phyloP scores from a whole-genome alignment of 2,797 vertebrate species.

The Paedocypris micromegethes region DNA sequence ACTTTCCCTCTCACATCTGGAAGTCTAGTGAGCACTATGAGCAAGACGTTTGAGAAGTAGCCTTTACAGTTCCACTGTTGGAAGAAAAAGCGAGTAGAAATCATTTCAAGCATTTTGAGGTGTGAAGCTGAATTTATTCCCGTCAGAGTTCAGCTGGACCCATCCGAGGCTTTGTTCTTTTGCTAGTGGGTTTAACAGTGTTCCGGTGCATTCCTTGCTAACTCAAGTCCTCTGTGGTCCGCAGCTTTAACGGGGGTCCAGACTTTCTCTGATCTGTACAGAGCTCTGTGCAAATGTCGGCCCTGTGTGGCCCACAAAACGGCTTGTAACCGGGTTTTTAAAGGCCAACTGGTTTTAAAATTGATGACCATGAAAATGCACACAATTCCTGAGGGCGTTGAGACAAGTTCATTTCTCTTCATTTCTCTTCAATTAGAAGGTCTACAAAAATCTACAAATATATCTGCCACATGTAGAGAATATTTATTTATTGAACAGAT shows the following conservation, averaged over 20 bases:
- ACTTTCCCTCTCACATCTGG: slow-evolving; percentile 61
- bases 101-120: slow-evolving; percentile 32
- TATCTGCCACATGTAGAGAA: too few relatives aligned
- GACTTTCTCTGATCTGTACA: slow-evolving; percentile 43
- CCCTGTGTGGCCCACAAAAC: slow-evolving; percentile 43
- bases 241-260: slow-evolving; percentile 45
- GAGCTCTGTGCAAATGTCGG: slow-evolving; percentile 40
- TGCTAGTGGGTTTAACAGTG: slow-evolving; percentile 72
- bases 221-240: slow-evolving; percentile 70
- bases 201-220: slow-evolving; percentile 77
- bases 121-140: slow-evolving; percentile 32
- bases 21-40: slow-evolving; percentile 28
- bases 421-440: too few relatives aligned
- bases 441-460: too few relatives aligned
- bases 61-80: too few relatives aligned
- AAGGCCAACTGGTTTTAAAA: slow-evolving; percentile 41
- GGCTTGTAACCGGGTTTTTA: slow-evolving; percentile 31
- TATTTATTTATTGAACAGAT: too few relatives aligned
- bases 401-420: neutral
- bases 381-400: slow-evolving; percentile 1
- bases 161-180: slow-evolving; percentile 74
- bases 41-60: too few relatives aligned
- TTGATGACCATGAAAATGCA: slow-evolving; percentile 36
- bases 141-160: slow-evolving; percentile 53
- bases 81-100: neutral